Percentiles rank a stretch among this genome's conserved stretches.
These are phyloP conservation scores for Drosophila atripex DNA, from an alignment of 2,888 invertebrate genomes.

Conservation along the genomic window DNA sequence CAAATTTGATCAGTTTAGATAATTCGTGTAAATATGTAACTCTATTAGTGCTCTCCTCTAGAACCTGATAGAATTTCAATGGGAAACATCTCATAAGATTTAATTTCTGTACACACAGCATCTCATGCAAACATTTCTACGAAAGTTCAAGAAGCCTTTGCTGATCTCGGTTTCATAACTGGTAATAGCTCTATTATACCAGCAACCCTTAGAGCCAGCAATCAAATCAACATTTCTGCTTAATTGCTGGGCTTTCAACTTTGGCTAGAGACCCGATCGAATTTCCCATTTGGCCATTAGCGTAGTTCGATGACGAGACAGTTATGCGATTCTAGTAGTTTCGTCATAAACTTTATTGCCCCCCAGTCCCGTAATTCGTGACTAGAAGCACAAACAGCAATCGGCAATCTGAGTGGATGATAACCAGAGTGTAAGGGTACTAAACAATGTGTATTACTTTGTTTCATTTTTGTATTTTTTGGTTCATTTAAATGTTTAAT, in stretches of 20 bases:
- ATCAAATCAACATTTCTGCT: conserved; percentile 12
- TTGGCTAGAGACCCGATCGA: conserved; percentile 32
- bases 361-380: conserved; percentile 33
- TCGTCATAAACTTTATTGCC: conserved; percentile 37
- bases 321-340: conserved; percentile 22
- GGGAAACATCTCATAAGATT: neutral
- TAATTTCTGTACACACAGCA: neutral
- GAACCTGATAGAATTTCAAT: neutral
- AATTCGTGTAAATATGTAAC: neutral
- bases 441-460: neutral
- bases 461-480: neutral
- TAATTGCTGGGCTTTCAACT: conserved; percentile 19
- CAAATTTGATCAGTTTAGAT: neutral
- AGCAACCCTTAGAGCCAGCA: conserved; percentile 10
- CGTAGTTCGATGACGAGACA: conserved; percentile 45
- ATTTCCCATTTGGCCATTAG: conserved; percentile 23
- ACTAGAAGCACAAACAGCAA: conserved; percentile 11
- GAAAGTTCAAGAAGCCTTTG: neutral
- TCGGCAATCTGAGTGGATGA: conserved; percentile 5
- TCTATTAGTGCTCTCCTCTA: neutral
- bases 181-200: conserved; percentile 23
- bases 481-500: neutral
- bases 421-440: neutral
- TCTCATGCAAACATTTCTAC: neutral
- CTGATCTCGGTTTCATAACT: neutral